Evolutionary conservation across 1,140 invertebrate species (phyloP), one percentile per base, ranked within the genome.

Genomic region (Ostrea denselamellosa): DNA sequence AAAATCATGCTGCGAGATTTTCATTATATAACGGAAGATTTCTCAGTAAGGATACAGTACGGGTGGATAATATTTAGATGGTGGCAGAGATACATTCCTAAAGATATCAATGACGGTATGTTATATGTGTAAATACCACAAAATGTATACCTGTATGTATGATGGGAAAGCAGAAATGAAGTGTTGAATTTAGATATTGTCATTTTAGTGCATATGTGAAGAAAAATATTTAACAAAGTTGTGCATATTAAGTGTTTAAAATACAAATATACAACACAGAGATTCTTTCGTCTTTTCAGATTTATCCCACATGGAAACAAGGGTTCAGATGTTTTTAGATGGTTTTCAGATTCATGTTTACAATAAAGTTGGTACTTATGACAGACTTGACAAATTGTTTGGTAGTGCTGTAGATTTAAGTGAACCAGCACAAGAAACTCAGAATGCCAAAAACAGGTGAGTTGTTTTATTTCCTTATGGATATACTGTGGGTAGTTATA

Each of bases 1-100:
- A 99, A 99, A 96, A 97, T 99, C 65, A 99, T 99, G 99, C 99
- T 99, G 95, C 96, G 98, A 90, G 98, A 99, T 96, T 96, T 99
- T 93, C 97, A 98, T 83, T 99, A 98, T 92, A 97, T 99, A 65
- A 99, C 97, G 82, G 97, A 98, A 95, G 98, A 99, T 95, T 99
- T 98, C 94, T 98, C 97, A 56, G 94, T 99, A 62, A 96, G 98
- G 91, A 96, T 99, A 89, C 98, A 99, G 95, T 98, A 99, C 96
- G 99, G 98, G 8, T 99, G 98, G 96, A 96, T 99, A 85, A 98
- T 99, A 95, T 99, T 99, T 95, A 96, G 98, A 88, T 99, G 98
- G 98, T 99, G 98, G 98, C 96, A 94, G 90, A 97, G 97, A 81
- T 99, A 99, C 95, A 97, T 98, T 88, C 97, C 97, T 71, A 98